A percentile compares a stretch with the other conserved stretches of the same genome.
Evolutionary conservation across 1,140 invertebrate genomes (phyloP).

Genomic region (Listronotus oregonensis): DNA sequence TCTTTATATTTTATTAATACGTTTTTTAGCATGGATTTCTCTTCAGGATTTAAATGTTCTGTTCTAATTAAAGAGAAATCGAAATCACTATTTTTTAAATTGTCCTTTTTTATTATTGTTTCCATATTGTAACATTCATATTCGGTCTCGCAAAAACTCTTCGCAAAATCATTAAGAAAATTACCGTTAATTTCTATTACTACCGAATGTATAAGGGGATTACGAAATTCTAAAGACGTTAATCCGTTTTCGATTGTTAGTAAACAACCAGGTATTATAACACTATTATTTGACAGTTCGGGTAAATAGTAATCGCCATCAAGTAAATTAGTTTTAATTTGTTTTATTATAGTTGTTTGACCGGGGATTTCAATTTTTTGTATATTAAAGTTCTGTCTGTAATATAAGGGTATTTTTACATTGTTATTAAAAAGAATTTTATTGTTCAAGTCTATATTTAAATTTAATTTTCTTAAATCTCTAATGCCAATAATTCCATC

Average conservation of each 20-base stretch:
- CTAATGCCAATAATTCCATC: conserved; percentile 39
- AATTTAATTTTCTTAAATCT: conserved; percentile 29
- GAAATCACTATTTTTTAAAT: too few species aligned
- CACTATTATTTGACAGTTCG: neutral
- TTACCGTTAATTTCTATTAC: too few species aligned
- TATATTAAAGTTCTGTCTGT: conserved; percentile 14
- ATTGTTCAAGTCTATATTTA: conserved; percentile 31
- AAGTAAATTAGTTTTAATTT: conserved; percentile 3
- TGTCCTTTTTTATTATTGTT: too few species aligned
- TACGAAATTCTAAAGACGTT: neutral
- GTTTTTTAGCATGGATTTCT: conserved; percentile 9
- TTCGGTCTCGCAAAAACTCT: too few species aligned
- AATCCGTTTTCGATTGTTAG: too few species aligned
- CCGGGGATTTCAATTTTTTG: conserved; percentile 13
- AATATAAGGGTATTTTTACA: conserved; percentile 21
- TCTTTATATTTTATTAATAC: conserved; percentile 10
- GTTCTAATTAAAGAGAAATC: neutral
- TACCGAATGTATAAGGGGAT: too few species aligned
- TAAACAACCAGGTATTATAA: too few species aligned
- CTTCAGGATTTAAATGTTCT: conserved; percentile 3
- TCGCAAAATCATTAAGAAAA: too few species aligned
- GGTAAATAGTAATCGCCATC: conserved; percentile 6
- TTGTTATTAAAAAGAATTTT: conserved; percentile 22
- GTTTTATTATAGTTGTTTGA: neutral
- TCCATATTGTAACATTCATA: too few species aligned